Percentiles rank a stretch among this genome's conserved stretches.
These are phyloP conservation scores for Mastomys natalensis DNA, from an alignment of 2,113 vertebrate genomes.

Conservation along the genomic window DNA sequence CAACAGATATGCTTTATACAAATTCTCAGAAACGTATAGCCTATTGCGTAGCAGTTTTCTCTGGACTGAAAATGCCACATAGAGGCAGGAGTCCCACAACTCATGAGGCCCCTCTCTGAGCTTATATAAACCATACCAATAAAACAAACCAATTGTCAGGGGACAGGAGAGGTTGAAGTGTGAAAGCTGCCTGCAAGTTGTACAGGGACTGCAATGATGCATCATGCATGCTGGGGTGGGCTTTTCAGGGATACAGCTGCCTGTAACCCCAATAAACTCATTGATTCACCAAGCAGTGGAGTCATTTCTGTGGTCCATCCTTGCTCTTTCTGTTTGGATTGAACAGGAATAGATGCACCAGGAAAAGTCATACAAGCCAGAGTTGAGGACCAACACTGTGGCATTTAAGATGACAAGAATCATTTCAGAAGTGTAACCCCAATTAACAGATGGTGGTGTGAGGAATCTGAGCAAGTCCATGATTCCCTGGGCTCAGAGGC, in stretches of 20 bases:
- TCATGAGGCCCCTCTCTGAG: neutral
- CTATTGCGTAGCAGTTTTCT: neutral
- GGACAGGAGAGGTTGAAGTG: neutral
- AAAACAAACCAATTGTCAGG: neutral
- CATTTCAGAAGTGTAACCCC: neutral
- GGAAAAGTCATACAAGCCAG: neutral
- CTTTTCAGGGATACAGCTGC: neutral
- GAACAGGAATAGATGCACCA: neutral
- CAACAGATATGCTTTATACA: neutral
- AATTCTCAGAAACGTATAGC: neutral
- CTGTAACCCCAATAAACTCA: neutral
- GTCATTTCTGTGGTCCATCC: neutral
- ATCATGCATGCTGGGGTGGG: neutral
- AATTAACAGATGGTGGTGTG: neutral
- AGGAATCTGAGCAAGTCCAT: neutral
- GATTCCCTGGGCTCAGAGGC: neutral
- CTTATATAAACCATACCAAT: neutral
- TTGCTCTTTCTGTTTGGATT: neutral
- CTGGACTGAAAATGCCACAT: neutral
- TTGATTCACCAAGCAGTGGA: neutral
- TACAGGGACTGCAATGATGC: too few species aligned
- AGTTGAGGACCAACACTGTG: conserved; percentile 24
- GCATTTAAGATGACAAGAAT: neutral
- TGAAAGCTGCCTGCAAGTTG: neutral
- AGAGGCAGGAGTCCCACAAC: neutral